A percentile compares a stretch with the other conserved stretches of the same genome.
phyloP scores from a whole-genome alignment of 2,888 invertebrate species.

The Dimorphilus gyrociliatus region DNA sequence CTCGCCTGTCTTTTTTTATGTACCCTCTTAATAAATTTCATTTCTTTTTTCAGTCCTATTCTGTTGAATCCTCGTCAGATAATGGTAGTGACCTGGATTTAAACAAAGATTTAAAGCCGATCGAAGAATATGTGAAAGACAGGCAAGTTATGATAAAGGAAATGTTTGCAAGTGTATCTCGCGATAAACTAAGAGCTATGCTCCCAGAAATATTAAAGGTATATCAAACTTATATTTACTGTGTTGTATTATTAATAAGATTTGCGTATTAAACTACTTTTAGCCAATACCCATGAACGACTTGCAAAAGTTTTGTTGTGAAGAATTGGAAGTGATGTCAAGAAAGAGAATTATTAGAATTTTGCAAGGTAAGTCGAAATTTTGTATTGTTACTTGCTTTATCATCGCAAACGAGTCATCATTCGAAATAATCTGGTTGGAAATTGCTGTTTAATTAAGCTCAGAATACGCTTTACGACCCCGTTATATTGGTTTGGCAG shows the following conservation, averaged over 20 bases:
- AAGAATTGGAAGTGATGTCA: constrained; percentile 37
- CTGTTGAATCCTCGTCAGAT: too few relatives aligned
- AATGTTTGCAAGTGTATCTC: constrained; percentile 35
- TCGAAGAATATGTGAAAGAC: constrained; percentile 34
- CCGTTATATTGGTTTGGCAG: too few relatives aligned
- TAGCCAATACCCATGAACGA: constrained; percentile 29
- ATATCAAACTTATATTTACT: background rate
- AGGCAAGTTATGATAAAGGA: constrained; percentile 33
- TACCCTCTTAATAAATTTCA: too few relatives aligned
- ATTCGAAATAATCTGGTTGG: too few relatives aligned
- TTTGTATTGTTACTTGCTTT: too few relatives aligned
- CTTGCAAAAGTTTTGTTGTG: constrained; percentile 33
- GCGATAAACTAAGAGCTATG: constrained; percentile 34
- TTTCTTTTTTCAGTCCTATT: too few relatives aligned
- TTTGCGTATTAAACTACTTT: constrained; percentile 3
- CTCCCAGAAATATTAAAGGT: constrained; percentile 39
- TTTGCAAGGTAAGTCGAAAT: constrained; percentile 26
- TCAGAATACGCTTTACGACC: too few relatives aligned
- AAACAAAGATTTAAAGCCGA: constrained; percentile 29
- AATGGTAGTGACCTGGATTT: constrained; percentile 35
- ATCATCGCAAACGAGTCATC: too few relatives aligned
- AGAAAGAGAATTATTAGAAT: constrained; percentile 31
- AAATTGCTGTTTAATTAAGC: too few relatives aligned
- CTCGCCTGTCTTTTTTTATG: too few relatives aligned
- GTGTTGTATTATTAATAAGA: background rate